These are phyloP conservation scores for Morpho helenor DNA, from an alignment of 2,888 invertebrate genomes.

Conservation along the genomic window DNA sequence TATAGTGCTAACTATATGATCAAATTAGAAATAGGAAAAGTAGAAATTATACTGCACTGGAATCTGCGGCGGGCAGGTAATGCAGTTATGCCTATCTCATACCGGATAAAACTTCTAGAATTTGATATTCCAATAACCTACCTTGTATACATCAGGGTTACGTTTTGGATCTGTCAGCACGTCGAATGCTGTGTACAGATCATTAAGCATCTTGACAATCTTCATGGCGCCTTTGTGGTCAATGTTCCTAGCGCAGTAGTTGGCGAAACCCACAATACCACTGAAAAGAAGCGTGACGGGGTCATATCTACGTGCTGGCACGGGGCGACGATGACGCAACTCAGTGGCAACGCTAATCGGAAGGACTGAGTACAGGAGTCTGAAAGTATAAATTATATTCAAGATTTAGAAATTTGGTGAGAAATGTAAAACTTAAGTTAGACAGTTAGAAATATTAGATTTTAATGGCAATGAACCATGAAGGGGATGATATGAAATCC, in stretches of 20 bases:
- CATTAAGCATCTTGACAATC: conserved; percentile 95
- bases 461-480: too few species aligned
- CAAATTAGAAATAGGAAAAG: too few species aligned
- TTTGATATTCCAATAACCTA: conserved; percentile 42
- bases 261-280: conserved; percentile 92
- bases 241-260: conserved; percentile 93
- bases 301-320: conserved; percentile 92
- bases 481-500: too few species aligned
- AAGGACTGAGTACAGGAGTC: conserved; percentile 94
- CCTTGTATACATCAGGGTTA: conserved; percentile 97
- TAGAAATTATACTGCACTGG: too few species aligned
- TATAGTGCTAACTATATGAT: too few species aligned
- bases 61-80: too few species aligned
- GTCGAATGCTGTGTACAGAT: conserved; percentile 96
- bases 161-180: conserved; percentile 94
- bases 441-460: too few species aligned
- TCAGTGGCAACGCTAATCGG: conserved; percentile 97
- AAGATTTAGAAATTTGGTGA: too few species aligned
- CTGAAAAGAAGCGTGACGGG: conserved; percentile 96
- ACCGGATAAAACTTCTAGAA: too few species aligned
- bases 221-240: conserved; percentile 97
- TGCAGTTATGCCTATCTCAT: too few species aligned
- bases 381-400: conserved; percentile 45
- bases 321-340: conserved; percentile 93
- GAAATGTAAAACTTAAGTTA: too few species aligned